Evolutionary conservation across 2,797 vertebrate species (phyloP).

Genomic region (Xenentodon cancila): DNA sequence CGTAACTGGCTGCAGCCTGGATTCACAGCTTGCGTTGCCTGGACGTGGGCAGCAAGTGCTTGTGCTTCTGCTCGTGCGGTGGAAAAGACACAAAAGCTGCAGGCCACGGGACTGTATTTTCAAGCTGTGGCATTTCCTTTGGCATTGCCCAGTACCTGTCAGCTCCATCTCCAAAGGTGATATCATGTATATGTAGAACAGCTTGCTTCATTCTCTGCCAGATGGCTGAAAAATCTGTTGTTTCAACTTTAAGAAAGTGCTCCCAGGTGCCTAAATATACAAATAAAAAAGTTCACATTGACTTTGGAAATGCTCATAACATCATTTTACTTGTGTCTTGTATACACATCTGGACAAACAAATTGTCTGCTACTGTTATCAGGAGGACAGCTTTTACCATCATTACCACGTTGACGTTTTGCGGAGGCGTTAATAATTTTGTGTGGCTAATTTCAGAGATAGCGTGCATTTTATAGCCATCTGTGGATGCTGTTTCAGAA

Average conservation of each 20-base stretch:
- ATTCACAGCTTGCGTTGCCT: neutral
- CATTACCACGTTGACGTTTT: neutral
- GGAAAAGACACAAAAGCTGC: neutral
- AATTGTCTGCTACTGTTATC: neutral
- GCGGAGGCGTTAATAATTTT: neutral
- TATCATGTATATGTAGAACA: neutral
- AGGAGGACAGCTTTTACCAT: neutral
- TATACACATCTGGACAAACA: neutral
- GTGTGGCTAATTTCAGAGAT: neutral
- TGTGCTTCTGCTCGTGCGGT: neutral
- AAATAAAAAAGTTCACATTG: neutral
- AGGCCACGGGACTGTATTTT: neutral
- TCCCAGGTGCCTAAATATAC: neutral
- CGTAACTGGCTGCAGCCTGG: neutral
- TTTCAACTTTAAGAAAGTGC: neutral
- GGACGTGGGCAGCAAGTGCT: neutral
- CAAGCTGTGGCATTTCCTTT: neutral
- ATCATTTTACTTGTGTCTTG: neutral
- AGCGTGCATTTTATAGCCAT: slow-evolving; percentile 2
- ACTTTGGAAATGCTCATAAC: neutral
- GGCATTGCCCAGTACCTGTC: neutral
- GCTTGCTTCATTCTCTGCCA: slow-evolving; percentile 1
- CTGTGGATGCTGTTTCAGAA: slow-evolving; percentile 18
- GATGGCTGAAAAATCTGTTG: neutral
- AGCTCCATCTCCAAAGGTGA: neutral